Conservation (phyloP, 2,888 invertebrate genomes). For the Ferrisia virgata region DNA sequence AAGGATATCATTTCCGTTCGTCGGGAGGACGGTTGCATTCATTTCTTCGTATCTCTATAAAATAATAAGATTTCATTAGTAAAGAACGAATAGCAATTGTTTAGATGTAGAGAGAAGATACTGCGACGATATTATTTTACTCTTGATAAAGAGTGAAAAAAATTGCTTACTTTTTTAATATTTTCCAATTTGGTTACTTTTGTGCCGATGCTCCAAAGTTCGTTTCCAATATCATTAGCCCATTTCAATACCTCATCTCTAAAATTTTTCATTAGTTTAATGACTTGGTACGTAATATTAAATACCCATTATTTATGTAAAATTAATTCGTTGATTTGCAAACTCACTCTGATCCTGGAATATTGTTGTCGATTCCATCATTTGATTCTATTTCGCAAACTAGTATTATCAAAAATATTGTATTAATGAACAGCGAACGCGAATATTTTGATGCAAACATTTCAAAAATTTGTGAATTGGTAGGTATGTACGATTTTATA, state of each 20-base stretch:
- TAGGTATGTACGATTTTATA: not conserved
- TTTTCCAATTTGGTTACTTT: conserved; percentile 73
- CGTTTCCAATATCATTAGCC: conserved; percentile 75
- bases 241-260: conserved; percentile 57
- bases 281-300: not conserved
- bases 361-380: not conserved
- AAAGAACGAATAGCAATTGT: not conserved
- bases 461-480: not conserved
- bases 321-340: no score
- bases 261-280: not conserved
- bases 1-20: conserved; percentile 75
- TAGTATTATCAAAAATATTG: not conserved
- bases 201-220: conserved; percentile 73
- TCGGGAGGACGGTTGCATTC: conserved; percentile 74
- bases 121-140: not conserved
- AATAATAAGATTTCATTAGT: no score
- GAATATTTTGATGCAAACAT: not conserved
- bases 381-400: not conserved
- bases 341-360: not conserved
- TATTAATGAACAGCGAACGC: not conserved
- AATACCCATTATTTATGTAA: no score
- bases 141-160: no score
- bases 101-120: not conserved
- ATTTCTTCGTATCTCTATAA: conserved; percentile 72
- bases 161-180: conserved; percentile 72